Evolutionary conservation across 2,113 vertebrate genomes (phyloP).

Genomic region (Planiliza haematocheilus): DNA sequence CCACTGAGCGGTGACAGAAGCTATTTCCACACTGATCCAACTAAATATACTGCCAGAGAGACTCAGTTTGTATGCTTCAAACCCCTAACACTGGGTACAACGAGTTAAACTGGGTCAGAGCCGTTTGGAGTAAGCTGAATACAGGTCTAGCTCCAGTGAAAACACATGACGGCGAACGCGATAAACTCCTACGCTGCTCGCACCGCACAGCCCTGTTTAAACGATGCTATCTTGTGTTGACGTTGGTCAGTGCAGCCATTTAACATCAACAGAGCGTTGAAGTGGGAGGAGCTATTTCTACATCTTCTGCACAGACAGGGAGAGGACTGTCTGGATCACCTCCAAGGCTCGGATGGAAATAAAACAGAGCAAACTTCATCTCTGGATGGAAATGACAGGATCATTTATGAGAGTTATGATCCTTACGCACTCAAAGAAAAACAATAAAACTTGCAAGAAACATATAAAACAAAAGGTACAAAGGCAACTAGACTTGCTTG

Average conservation of each 20-base stretch:
- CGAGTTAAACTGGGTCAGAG: constrained; percentile 24
- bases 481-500: no score
- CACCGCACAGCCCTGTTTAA: background rate
- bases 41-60: constrained; percentile 43
- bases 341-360: no score
- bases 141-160: background rate
- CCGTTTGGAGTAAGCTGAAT: background rate
- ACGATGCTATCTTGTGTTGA: background rate
- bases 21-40: constrained; percentile 37
- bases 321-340: no score
- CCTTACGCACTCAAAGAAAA: no score
- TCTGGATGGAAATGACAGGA: no score
- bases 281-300: background rate
- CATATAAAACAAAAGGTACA: no score
- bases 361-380: no score
- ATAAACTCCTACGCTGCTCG: background rate
- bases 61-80: constrained; percentile 10
- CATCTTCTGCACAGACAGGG: background rate
- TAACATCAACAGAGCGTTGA: background rate
- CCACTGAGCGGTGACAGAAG: constrained; percentile 48
- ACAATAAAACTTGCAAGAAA: no score
- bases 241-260: background rate
- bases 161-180: constrained; percentile 6
- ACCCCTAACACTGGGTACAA: constrained; percentile 4
- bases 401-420: no score